phyloP scores from a whole-genome alignment of 30 jellyfish, hydroid and myxozoan genomes.

The Mastigias papua region DNA sequence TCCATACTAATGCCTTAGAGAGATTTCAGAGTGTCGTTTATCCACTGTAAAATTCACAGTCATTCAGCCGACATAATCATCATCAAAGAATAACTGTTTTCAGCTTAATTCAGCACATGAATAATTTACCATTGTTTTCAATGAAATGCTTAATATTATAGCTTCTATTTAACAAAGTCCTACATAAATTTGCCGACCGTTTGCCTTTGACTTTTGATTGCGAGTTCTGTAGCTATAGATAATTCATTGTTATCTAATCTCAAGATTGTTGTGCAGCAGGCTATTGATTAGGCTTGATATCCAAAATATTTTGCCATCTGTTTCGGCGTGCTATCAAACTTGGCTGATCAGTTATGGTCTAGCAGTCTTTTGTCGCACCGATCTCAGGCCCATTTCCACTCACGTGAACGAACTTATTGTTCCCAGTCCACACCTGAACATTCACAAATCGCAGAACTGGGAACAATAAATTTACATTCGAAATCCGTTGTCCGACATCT shows the following conservation, averaged over 20 bases:
- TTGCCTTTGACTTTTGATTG: not conserved
- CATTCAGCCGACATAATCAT: not conserved
- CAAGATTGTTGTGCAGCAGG: not conserved
- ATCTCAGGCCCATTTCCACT: too few relatives aligned
- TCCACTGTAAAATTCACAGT: too few relatives aligned
- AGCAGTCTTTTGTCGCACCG: not conserved
- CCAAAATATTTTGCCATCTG: not conserved
- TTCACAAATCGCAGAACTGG: too few relatives aligned
- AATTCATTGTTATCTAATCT: not conserved
- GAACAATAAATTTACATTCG: too few relatives aligned
- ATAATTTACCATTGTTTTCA: not conserved
- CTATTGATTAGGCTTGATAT: not conserved
- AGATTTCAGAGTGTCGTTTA: too few relatives aligned
- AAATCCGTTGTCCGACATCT: too few relatives aligned
- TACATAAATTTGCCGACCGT: not conserved
- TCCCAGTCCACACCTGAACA: too few relatives aligned
- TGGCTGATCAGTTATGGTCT: not conserved
- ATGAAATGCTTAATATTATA: not conserved
- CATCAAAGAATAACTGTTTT: not conserved
- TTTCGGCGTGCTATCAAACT: not conserved
- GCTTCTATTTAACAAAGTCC: not conserved
- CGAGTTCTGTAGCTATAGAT: not conserved
- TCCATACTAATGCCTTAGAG: too few relatives aligned
- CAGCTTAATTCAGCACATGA: not conserved
- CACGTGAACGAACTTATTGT: not conserved